Percentiles rank a stretch among this genome's conserved stretches.
phyloP scores from a whole-genome alignment of 2,113 vertebrate genomes.

The Argyrosomus japonicus region DNA sequence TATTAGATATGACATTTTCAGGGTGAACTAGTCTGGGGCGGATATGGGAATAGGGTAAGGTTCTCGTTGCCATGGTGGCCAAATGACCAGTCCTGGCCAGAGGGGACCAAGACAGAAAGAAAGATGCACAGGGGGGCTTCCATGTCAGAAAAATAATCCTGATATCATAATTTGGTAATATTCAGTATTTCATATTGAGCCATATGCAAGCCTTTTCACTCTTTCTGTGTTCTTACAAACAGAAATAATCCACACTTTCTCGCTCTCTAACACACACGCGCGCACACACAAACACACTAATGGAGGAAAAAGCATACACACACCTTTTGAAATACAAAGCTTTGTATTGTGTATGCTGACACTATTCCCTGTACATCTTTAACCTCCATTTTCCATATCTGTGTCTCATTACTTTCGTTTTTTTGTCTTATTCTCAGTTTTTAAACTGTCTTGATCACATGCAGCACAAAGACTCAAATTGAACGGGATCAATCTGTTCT shows the following conservation, averaged over 20 bases:
- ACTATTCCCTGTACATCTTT: constrained; percentile 20
- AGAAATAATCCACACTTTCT: background rate
- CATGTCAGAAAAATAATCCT: background rate
- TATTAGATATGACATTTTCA: constrained; percentile 83
- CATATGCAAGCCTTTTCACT: background rate
- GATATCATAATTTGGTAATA: background rate
- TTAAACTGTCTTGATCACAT: constrained; percentile 52
- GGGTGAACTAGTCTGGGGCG: constrained; percentile 61
- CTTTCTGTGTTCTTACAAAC: background rate
- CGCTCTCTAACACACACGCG: background rate
- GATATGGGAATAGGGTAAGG: constrained; percentile 53
- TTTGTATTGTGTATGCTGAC: constrained; percentile 15
- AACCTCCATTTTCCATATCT: constrained; percentile 31
- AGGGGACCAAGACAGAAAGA: constrained; percentile 9
- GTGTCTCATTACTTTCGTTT: constrained; percentile 37
- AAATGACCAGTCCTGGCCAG: constrained; percentile 54
- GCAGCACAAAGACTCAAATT: constrained; percentile 36
- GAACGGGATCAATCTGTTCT: constrained; percentile 56
- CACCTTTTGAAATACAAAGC: constrained; percentile 35
- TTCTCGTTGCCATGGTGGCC: constrained; percentile 51
- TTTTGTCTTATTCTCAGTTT: constrained; percentile 28
- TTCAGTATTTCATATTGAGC: background rate
- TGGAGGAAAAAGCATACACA: constrained; percentile 1
- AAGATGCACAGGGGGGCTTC: background rate
- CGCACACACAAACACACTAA: background rate